Conservation (phyloP, 2,888 invertebrate species). For the Agriopis aurantiaria region DNA sequence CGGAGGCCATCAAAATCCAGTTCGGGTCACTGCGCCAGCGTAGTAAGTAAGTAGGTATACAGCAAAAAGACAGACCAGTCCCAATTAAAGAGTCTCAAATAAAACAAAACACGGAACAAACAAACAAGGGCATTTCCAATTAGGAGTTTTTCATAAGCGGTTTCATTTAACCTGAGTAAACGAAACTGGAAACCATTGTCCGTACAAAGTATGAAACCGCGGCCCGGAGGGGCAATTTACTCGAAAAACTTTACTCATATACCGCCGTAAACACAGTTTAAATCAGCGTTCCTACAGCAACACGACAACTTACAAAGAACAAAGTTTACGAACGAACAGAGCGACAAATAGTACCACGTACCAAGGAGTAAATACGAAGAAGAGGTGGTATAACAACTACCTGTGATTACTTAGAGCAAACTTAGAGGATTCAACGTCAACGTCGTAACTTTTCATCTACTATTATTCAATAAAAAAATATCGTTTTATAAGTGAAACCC, state of each 20-base stretch:
- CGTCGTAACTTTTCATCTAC: too few species aligned
- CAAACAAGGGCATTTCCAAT: conserved; percentile 26
- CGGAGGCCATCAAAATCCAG: too few species aligned
- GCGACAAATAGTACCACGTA: conserved; percentile 37
- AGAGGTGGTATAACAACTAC: background rate
- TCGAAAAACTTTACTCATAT: conserved; percentile 60
- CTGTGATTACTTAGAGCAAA: too few species aligned
- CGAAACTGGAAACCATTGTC: conserved; percentile 25
- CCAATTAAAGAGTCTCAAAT: background rate
- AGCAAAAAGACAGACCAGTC: too few species aligned
- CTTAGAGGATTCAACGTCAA: too few species aligned
- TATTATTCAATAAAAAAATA: too few species aligned
- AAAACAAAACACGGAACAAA: conserved; percentile 17
- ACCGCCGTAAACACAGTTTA: conserved; percentile 58
- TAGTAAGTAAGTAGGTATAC: too few species aligned
- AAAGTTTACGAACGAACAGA: conserved; percentile 42
- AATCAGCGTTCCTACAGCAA: conserved; percentile 52
- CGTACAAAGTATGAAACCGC: conserved; percentile 46
- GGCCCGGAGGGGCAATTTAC: conserved; percentile 53
- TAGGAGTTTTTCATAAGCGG: conserved; percentile 30
- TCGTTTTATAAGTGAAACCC: too few species aligned
- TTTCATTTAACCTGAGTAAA: conserved; percentile 24
- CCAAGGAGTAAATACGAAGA: background rate
- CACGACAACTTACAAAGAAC: conserved; percentile 47
- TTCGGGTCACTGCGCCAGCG: too few species aligned